These are phyloP conservation scores for Cottus gobio DNA, from an alignment of 2,113 vertebrate genomes.

Conservation along the genomic window DNA sequence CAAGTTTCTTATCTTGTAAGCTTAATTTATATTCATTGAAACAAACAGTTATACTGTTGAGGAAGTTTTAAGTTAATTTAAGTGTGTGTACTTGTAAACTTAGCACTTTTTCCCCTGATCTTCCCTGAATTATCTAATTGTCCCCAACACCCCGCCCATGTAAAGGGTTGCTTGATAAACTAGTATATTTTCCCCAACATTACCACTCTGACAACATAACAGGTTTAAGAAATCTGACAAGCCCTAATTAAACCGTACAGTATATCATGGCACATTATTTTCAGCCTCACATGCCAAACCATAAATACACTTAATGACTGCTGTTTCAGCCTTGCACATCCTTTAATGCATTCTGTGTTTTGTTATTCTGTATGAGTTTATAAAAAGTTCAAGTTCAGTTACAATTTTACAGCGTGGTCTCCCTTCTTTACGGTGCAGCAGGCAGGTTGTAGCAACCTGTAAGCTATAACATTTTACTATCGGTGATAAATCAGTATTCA, in stretches of 20 bases:
- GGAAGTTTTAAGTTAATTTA: conserved; percentile 1
- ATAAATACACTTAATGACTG: not conserved
- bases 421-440: conserved; percentile 1
- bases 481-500: conserved; percentile 56
- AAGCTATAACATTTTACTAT: conserved; percentile 16
- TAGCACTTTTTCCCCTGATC: not conserved
- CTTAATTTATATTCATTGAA: conserved; percentile 5
- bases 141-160: not conserved
- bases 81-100: not conserved
- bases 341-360: not conserved
- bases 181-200: not conserved
- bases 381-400: not conserved
- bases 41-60: not conserved
- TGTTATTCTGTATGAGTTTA: not conserved
- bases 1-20: conserved; percentile 4
- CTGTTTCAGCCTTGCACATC: not conserved
- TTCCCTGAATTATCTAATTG: not conserved
- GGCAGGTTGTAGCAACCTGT: not conserved
- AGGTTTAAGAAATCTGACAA: not conserved
- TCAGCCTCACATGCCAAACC: not conserved
- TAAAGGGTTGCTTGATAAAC: not conserved
- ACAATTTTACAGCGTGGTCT: conserved; percentile 9
- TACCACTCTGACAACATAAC: not conserved
- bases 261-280: not conserved
- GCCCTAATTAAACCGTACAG: not conserved